A percentile compares a stretch with the other conserved stretches of the same genome.
These are phyloP conservation scores for Hymenochirus boettgeri DNA, from an alignment of 2,113 vertebrate species.

Conservation along the genomic window DNA sequence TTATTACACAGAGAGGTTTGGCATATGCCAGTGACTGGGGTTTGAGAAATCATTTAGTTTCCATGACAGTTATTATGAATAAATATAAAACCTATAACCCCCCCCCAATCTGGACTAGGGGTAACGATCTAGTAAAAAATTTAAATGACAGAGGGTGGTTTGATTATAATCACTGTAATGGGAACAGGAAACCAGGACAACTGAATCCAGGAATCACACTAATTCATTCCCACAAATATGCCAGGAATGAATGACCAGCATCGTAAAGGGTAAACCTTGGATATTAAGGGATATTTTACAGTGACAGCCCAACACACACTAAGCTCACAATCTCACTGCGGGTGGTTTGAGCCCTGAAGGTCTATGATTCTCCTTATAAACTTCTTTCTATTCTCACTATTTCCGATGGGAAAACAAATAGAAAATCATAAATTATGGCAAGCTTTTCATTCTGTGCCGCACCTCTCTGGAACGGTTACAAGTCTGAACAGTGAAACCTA, in stretches of 20 bases:
- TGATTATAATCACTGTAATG: too few relatives aligned
- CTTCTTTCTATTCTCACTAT: constrained; percentile 45
- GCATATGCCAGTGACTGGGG: too few relatives aligned
- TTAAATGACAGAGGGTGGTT: too few relatives aligned
- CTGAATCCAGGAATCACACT: too few relatives aligned
- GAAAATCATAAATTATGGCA: constrained; percentile 50
- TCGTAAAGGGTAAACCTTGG: background rate
- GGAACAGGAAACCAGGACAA: too few relatives aligned
- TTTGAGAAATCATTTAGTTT: too few relatives aligned
- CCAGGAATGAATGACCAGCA: background rate
- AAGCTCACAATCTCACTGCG: constrained; percentile 31
- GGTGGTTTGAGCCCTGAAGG: constrained; percentile 53
- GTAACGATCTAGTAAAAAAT: too few relatives aligned
- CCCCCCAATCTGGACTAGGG: too few relatives aligned
- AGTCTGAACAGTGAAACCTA: constrained; percentile 38
- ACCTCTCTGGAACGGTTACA: constrained; percentile 32
- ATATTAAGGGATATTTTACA: background rate
- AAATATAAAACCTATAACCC: too few relatives aligned
- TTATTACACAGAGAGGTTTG: too few relatives aligned
- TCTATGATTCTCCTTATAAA: constrained; percentile 46
- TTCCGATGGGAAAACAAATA: constrained; percentile 53
- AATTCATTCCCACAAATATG: background rate
- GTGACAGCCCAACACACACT: background rate
- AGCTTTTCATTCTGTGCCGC: constrained; percentile 23
- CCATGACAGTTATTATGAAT: too few relatives aligned